These are phyloP conservation scores for Polypterus senegalus DNA, from an alignment of 2,113 vertebrate species.

Conservation along the genomic window DNA sequence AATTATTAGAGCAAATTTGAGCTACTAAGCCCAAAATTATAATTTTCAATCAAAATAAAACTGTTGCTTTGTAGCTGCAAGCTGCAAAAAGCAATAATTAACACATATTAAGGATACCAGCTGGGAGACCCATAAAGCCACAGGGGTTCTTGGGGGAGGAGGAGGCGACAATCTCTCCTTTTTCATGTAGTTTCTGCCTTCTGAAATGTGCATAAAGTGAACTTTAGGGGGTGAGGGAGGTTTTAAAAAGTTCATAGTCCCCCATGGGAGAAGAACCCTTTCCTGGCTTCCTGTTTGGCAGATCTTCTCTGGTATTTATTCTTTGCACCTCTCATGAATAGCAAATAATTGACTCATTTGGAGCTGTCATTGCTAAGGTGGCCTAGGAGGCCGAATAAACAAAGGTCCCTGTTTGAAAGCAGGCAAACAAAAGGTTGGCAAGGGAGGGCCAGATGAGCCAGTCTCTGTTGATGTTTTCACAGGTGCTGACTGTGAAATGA, in stretches of 20 bases:
- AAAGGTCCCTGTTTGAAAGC: conserved; percentile 13
- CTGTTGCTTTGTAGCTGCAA: too few relatives aligned
- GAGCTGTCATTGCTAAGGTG: conserved; percentile 17
- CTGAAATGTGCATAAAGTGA: background rate
- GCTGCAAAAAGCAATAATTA: too few relatives aligned
- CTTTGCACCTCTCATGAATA: conserved; percentile 23
- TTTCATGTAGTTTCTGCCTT: conserved; percentile 17
- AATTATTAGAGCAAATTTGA: too few relatives aligned
- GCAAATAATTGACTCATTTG: conserved; percentile 28
- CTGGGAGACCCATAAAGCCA: conserved; percentile 23
- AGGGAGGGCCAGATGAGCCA: conserved; percentile 21
- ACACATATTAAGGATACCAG: conserved; percentile 22
- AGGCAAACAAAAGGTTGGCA: conserved; percentile 20
- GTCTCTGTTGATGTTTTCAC: conserved; percentile 16
- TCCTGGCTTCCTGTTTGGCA: conserved; percentile 9
- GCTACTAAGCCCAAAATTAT: too few relatives aligned
- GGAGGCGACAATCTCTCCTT: conserved; percentile 3
- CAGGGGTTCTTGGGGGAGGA: conserved; percentile 9
- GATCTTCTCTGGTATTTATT: conserved; percentile 12
- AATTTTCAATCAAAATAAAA: too few relatives aligned
- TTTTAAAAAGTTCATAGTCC: too few relatives aligned
- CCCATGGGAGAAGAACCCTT: conserved; percentile 1
- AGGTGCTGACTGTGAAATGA: conserved; percentile 15
- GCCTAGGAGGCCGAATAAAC: conserved; percentile 20
- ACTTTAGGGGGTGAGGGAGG: background rate